Evolutionary conservation across 2,797 vertebrate species (phyloP).

Genomic region (Huso huso): DNA sequence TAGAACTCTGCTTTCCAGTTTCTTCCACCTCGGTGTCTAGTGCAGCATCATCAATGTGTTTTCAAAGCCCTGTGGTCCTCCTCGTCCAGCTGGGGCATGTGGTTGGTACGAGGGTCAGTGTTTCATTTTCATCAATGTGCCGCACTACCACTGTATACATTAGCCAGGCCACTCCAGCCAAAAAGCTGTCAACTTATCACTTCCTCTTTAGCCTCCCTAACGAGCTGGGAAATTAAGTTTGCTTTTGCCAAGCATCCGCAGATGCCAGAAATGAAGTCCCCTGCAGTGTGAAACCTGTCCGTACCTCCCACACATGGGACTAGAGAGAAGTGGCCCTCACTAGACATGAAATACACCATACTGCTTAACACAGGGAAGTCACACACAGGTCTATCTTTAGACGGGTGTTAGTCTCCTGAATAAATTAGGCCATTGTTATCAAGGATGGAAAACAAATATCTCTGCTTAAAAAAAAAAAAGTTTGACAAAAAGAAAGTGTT

Average conservation of each 20-base stretch:
- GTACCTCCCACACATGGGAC: background rate
- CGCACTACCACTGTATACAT: slow-evolving; percentile 27
- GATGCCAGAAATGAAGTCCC: slow-evolving; percentile 7
- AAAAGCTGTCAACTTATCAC: slow-evolving; percentile 20
- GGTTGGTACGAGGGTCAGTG: slow-evolving; percentile 30
- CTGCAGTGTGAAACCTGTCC: slow-evolving; percentile 7
- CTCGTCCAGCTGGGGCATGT: slow-evolving; percentile 44
- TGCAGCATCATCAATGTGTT: slow-evolving; percentile 34
- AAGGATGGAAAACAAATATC: too few relatives aligned
- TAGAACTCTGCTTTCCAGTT: background rate
- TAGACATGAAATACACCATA: background rate
- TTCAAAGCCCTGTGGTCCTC: slow-evolving; percentile 31
- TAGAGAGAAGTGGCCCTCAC: background rate
- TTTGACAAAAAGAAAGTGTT: too few relatives aligned
- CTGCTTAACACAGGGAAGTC: background rate
- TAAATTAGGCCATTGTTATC: too few relatives aligned
- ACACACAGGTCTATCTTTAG: background rate
- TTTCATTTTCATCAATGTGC: slow-evolving; percentile 36
- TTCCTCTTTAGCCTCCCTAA: slow-evolving; percentile 22
- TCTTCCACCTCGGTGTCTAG: background rate
- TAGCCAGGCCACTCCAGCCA: slow-evolving; percentile 32
- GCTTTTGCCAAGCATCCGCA: slow-evolving; percentile 2
- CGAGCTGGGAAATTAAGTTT: slow-evolving; percentile 11
- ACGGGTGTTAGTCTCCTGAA: too few relatives aligned
- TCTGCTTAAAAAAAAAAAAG: too few relatives aligned